Base-by-base conservation (phyloP, 2,888 invertebrate genomes). In the Drosophila meridionalis region DNA sequence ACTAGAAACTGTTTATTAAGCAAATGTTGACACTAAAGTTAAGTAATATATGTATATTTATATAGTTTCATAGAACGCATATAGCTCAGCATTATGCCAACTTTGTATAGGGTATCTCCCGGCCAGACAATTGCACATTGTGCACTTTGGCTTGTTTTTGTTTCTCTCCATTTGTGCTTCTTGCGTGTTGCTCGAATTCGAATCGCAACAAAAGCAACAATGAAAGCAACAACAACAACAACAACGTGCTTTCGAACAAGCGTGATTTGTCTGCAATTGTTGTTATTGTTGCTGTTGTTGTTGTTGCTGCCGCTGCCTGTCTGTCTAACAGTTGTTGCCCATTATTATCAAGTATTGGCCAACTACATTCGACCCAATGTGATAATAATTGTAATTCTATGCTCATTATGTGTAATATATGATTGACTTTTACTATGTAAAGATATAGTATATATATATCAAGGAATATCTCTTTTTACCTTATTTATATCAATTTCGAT, bases 131-230 rank as follows among this genome's bases (percentile, higher is more conserved):
- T n/a, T 34, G 28, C 11, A n/a, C 9, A 20, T 36, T 4, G 7
- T 30, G 30, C 30, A 48, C 26, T 36, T 5, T 26, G 12, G 50
- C n/a, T 69, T 61, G 53, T 58, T 50, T 47, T 58, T 69, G 30
- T 60, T 66, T 73, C 43, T 56, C 57, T 73, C 65, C 65, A 59
- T 77, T 77, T 80, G 73, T 72, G 82, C 73, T 82, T 85, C 78
- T 85, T 83, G 86, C 83, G 76, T 83, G 82, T 70, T 80, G 80
- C 30, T 74, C 69, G 66, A 73, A 67, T 69, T 53, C 62, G 56
- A 48, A 77, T 65, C 32, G 68, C 43, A 63, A 59, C 45, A 74
- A 69, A 34, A 63, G 45, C 26, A 56, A 72, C 63, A 69, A 52
- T 28, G 14, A 6, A 52, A 34, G 60, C 43, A 74, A 67, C 57